Evolutionary conservation across 2,888 invertebrate genomes (phyloP), one percentile per base, ranked within the genome.

Genomic region (Rotaria sp.): DNA sequence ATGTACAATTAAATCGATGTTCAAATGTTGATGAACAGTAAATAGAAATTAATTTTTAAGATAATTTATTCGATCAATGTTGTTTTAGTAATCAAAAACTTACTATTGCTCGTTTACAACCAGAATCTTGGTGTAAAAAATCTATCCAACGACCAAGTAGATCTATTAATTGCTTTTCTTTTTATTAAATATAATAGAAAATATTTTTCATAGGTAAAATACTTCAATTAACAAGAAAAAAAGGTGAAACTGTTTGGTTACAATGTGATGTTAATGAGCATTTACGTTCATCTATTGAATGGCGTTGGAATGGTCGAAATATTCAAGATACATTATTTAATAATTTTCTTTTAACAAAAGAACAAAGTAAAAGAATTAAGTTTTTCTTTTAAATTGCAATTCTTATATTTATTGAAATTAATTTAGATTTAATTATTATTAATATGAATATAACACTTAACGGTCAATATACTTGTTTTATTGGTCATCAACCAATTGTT

Each of bases 391-490:
- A 8, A 4, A 24, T 21, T 55, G 5, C 13, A 18, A 13, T 50
- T 50, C 18, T 50, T 18, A 18, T 50, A 1, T 15, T 18, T 7
- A 52, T 52, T 52, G 4, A 52, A 7, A 52, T 24, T 24, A 59
- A 84, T 59, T 75, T 59, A 85, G 86, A 86, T 85, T 48, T 86
- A 21, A 85, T 86, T 15, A 86, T 86, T n/a, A 18, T 85, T 41
- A 48, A 41, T 57, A 75, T 85, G 41, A 86, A 86, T 59, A 75
- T 21, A 26, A 80, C 85, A 30, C 50, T 75, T 18, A 85, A 85
- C 75, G 86, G 86, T 10, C 55, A 85, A 24, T 86, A 86, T 50
- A 85, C 85, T n/a, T 86, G 86, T 57, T 85, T 75, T 85, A 57
- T 85, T 8, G 41, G 26, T 80, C 24, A 45, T 80, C 80, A 80